Conservation (phyloP, 2,797 vertebrate species). For the Eulemur rubriventer region DNA sequence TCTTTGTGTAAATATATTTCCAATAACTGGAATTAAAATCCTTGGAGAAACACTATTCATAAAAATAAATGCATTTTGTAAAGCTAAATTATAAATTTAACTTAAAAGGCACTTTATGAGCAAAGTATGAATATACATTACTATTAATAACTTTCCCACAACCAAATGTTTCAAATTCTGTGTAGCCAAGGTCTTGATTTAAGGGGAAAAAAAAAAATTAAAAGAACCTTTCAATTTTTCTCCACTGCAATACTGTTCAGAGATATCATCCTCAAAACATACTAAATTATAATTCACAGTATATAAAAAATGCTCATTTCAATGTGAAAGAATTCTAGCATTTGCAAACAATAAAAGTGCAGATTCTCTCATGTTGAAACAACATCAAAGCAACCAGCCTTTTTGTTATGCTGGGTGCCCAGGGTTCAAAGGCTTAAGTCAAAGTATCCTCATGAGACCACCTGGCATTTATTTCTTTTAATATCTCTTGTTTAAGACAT, state of each 20-base stretch:
- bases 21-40: not conserved
- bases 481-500: not conserved
- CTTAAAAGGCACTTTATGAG: not conserved
- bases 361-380: conserved; percentile 17
- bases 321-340: not conserved
- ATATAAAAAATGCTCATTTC: not conserved
- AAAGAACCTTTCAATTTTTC: not conserved
- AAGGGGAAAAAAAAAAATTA: not conserved
- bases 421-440: not conserved
- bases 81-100: not conserved
- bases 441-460: not conserved
- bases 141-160: not conserved
- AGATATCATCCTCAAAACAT: not conserved
- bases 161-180: not conserved
- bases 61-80: conserved; percentile 9
- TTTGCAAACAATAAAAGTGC: conserved; percentile 46
- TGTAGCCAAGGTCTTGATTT: not conserved
- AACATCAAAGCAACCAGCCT: not conserved
- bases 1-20: not conserved
- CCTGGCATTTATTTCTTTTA: conserved; percentile 38
- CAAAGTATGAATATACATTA: not conserved
- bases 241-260: not conserved
- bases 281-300: not conserved
- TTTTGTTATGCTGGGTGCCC: not conserved
- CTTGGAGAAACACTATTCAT: not conserved